Percentiles rank a stretch among this genome's conserved stretches.
Conservation (phyloP, 2,888 invertebrate genomes). For the Volucella inanis region DNA sequence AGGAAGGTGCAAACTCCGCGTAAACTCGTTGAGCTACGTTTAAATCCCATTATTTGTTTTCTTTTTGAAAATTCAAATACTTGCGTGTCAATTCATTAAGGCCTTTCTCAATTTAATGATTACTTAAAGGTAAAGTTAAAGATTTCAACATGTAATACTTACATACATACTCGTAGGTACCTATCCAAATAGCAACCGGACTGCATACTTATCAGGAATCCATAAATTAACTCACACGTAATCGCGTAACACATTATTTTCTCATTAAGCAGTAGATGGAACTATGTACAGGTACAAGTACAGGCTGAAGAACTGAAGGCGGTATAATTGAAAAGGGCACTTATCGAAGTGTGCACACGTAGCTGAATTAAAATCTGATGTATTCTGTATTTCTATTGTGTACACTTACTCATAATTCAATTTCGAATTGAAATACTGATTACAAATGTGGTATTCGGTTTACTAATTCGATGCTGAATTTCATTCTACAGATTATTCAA, state of each 20-base stretch:
- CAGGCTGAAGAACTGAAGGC: background rate
- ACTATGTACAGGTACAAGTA: background rate
- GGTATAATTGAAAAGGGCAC: slow-evolving; percentile 22
- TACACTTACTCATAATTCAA: slow-evolving; percentile 52
- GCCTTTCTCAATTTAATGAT: too few relatives aligned
- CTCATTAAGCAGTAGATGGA: slow-evolving; percentile 28
- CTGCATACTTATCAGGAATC: slow-evolving; percentile 5
- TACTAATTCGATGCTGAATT: slow-evolving; percentile 44
- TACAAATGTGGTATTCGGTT: slow-evolving; percentile 59
- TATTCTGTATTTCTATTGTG: slow-evolving; percentile 39
- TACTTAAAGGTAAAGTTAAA: too few relatives aligned
- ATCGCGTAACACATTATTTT: slow-evolving; percentile 40
- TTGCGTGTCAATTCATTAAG: too few relatives aligned
- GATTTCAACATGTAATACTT: too few relatives aligned
- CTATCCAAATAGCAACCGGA: background rate
- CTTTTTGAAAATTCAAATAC: too few relatives aligned
- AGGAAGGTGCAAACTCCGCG: too few relatives aligned
- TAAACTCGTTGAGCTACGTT: too few relatives aligned
- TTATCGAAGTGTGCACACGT: slow-evolving; percentile 52
- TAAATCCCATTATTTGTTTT: too few relatives aligned
- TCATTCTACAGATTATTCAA: slow-evolving; percentile 20
- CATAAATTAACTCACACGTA: slow-evolving; percentile 16
- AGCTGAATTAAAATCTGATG: slow-evolving; percentile 34
- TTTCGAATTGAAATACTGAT: slow-evolving; percentile 56
- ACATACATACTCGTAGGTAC: too few relatives aligned